Conservation (phyloP, 2,113 vertebrate genomes). For the Nesospiza acunhae region DNA sequence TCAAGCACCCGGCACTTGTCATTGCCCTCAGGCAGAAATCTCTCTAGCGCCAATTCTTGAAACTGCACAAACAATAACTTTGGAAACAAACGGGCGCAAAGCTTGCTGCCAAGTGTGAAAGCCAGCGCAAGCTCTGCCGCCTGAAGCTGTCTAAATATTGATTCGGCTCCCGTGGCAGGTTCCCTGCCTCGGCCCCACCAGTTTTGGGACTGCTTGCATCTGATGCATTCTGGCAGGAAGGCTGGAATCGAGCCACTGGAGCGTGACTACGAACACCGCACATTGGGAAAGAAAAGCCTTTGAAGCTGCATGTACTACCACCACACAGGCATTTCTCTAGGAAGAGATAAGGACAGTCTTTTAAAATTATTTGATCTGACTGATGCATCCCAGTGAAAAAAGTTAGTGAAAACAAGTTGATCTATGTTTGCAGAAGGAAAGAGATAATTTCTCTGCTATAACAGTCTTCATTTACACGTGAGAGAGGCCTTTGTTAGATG, state of each 20-base stretch:
- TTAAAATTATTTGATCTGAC: slow-evolving; percentile 27
- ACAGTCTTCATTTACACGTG: background rate
- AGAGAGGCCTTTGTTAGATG: background rate
- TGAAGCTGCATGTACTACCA: background rate
- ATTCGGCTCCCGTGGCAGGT: background rate
- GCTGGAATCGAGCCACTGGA: background rate
- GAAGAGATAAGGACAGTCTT: background rate
- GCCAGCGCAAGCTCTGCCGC: background rate
- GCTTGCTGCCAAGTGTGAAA: slow-evolving; percentile 23
- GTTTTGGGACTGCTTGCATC: background rate
- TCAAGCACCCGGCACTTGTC: background rate
- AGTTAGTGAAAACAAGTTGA: background rate
- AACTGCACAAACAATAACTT: slow-evolving; percentile 48
- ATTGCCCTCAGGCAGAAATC: slow-evolving; percentile 14
- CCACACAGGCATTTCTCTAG: background rate
- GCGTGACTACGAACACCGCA: background rate
- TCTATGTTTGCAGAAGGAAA: background rate
- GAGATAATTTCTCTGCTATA: background rate
- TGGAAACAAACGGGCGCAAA: slow-evolving; percentile 14
- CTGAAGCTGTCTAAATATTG: slow-evolving; percentile 56
- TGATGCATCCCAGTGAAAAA: slow-evolving; percentile 7
- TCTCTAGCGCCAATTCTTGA: slow-evolving; percentile 40
- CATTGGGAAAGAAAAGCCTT: background rate
- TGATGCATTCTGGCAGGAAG: slow-evolving; percentile 26
- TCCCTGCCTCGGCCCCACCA: background rate